Evolutionary conservation across 1,140 invertebrate genomes (phyloP).

Genomic region (Penaeus chinensis): DNA sequence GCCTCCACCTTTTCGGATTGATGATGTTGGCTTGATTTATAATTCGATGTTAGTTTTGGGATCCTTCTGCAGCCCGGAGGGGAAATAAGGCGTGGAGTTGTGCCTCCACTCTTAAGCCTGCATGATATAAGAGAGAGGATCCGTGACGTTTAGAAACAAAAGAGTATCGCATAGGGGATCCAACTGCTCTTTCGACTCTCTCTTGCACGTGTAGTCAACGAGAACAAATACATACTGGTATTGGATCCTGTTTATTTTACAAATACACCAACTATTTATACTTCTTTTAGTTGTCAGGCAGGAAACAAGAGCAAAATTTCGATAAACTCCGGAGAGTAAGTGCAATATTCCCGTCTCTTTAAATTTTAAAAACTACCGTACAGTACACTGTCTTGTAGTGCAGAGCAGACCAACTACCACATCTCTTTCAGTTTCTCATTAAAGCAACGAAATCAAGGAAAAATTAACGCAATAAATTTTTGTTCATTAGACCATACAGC

Average conservation of each 20-base stretch:
- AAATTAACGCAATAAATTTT: too few relatives aligned
- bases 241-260: constrained; percentile 27
- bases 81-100: background rate
- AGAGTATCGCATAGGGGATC: background rate
- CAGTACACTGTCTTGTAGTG: too few relatives aligned
- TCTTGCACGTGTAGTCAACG: too few relatives aligned
- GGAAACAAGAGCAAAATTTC: constrained; percentile 8
- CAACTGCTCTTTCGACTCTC: too few relatives aligned
- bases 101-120: background rate
- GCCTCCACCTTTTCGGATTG: too few relatives aligned
- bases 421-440: too few relatives aligned
- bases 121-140: background rate
- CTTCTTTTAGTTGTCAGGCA: constrained; percentile 32
- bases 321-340: background rate
- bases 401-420: too few relatives aligned
- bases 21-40: too few relatives aligned
- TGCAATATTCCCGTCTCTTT: background rate
- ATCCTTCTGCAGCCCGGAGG: too few relatives aligned
- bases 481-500: too few relatives aligned
- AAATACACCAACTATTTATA: constrained; percentile 30
- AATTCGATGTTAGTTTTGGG: too few relatives aligned
- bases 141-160: constrained; percentile 76
- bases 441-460: too few relatives aligned
- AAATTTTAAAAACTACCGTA: background rate
- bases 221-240: background rate